Evolutionary conservation across 2,113 vertebrate species (phyloP).

Genomic region (Octodon degus): DNA sequence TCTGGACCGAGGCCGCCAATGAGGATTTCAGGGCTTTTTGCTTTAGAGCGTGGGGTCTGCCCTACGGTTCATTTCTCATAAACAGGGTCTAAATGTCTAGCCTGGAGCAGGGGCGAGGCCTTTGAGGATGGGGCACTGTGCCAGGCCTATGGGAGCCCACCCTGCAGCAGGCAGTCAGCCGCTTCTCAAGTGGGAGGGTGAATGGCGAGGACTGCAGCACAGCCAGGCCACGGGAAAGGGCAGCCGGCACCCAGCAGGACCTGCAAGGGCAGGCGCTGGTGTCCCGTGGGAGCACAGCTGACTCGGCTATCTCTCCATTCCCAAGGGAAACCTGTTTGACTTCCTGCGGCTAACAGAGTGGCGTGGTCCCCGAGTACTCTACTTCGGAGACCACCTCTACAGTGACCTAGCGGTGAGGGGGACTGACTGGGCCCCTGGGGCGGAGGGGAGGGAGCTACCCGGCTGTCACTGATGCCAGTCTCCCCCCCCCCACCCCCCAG

Average conservation of each 20-base stretch:
- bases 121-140: background rate
- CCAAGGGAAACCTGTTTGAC: slow-evolving; percentile 96
- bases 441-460: accelerated
- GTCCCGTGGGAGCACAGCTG: background rate
- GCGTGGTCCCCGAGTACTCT: slow-evolving; percentile 96
- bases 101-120: background rate
- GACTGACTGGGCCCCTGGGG: accelerated
- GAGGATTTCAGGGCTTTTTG: background rate
- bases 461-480: background rate
- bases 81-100: background rate
- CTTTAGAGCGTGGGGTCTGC: background rate
- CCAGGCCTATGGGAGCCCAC: background rate
- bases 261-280: background rate
- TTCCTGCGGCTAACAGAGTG: slow-evolving; percentile 96
- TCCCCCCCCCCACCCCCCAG: slow-evolving; percentile 61
- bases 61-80: slow-evolving; percentile 36
- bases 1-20: background rate
- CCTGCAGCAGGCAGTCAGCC: background rate
- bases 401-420: slow-evolving; percentile 95
- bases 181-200: background rate
- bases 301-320: background rate
- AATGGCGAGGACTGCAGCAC: background rate
- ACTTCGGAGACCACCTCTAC: slow-evolving; percentile 98
- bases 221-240: slow-evolving; percentile 70
- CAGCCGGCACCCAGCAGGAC: slow-evolving; percentile 57